A percentile compares a stretch with the other conserved stretches of the same genome.
Evolutionary conservation across 2,797 vertebrate species (phyloP).

Genomic region (Crocodylus rhombifer): DNA sequence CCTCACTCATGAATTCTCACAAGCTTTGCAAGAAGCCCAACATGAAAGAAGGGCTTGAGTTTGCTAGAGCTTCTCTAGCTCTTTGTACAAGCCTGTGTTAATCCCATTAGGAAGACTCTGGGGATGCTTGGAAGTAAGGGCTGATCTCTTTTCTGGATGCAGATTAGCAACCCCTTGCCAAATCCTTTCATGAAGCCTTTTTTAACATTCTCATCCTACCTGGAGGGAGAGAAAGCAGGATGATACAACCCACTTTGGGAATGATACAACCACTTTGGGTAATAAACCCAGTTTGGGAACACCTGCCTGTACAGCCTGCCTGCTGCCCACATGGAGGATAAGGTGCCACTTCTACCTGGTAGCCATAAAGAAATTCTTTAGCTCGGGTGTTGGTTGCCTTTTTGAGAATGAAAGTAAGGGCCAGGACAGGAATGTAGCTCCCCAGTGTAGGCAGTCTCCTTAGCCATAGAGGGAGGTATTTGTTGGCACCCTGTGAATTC

Average conservation of each 20-base stretch:
- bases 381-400: too few relatives aligned
- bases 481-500: background rate
- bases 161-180: background rate
- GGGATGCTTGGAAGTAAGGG: background rate
- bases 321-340: background rate
- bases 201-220: background rate
- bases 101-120: background rate
- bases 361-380: too few relatives aligned
- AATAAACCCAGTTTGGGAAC: background rate
- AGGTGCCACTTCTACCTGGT: background rate
- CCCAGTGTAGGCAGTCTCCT: background rate
- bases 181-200: background rate
- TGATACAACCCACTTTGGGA: background rate
- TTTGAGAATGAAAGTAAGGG: background rate
- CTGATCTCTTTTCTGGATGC: background rate
- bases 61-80: background rate
- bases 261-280: too few relatives aligned
- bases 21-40: background rate
- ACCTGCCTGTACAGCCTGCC: background rate
- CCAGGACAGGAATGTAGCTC: background rate
- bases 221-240: background rate
- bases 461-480: background rate
- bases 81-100: background rate
- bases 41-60: background rate
- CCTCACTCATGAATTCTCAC: background rate